Base-by-base conservation (phyloP, 2,888 invertebrate genomes). In the Choreutis nemorana region DNA sequence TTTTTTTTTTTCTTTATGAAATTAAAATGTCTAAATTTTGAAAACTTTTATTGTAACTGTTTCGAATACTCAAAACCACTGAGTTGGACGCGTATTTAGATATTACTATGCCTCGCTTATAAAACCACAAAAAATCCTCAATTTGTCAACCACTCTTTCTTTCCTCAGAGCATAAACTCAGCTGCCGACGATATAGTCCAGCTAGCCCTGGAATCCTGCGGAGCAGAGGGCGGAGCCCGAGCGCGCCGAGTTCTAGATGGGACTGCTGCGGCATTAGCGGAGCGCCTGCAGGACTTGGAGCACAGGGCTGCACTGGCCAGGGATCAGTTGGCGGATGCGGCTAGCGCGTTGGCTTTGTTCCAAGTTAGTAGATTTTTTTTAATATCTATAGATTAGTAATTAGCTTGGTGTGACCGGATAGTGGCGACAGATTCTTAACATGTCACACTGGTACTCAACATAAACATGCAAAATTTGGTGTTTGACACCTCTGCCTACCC, bases 261-360 rank as follows among this genome's bases (percentile, higher is more conserved):
- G 40, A 91, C 93, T 45, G 89, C 94, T 1, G 87, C 87, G 33
- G 84, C 84, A 14, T 71, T 95, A 15, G 85, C 84, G 1, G 92
- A 92, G 48, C 81, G 90, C 14, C 86, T 90, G 39, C 84, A 86
- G 14, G 90, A 91, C 39, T 70, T 95, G 29, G 87, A 89, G 46
- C 83, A 86, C 0, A 84, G 89, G 41, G 82, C 96, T 2, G 87
- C 87, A 30, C 91, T 92, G 43, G 85, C 93, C 3, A 87, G 88
- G 45, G 87, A 86, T 27, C 85, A 89, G 41, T 63, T 95, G 29
- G 91, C 93, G 39, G 91, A 91, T 0, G 94, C 94, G 0, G 91
- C 93, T 0, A 90, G 89, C 0, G 93, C 93, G 1, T 87, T 93
- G 27, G 85, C 91, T 0, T 90, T 91, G 48, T 94, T 94, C 72